Base-by-base conservation (phyloP, 2,888 invertebrate species). In the Epinotia nisella region DNA sequence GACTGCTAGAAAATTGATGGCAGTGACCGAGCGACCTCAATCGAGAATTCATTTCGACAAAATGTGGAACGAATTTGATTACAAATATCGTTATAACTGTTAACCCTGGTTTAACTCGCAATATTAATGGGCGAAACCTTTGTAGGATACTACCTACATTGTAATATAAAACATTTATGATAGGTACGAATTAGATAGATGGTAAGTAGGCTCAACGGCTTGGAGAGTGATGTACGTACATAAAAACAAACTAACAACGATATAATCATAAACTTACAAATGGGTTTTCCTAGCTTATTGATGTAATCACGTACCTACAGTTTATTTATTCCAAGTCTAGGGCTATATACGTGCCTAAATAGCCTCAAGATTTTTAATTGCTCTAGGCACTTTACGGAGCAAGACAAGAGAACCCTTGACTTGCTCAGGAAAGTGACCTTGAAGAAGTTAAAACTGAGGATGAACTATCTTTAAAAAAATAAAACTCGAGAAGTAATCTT, bases 11-110 rank as follows among this genome's bases (percentile, higher is more conserved):
- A 51, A 17, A 17, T 61, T 61, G 51, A 70, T 61, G 53, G 51
- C 19, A 60, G 21, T 69, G 59, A 69, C 69, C 69, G 60, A 51
- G 51, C 58, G 67, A 67, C 69, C 67, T 58, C 29, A 59, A 68
- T 58, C 67, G 58, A 41, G 45, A 67, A 67, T 49, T 59, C 15
- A 29, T 59, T 58, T 41, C 56, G 17, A 35, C 29, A 41, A 56
- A 65, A 66, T 55, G 19, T 66, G n/a, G 41, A 41, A 39, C 39
- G 55, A 39, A 24, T 56, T 24, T 55, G 66, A 66, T 66, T 56
- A 41, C 1, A n/a, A n/a, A 55, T n/a, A 41, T 66, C 66, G 56
- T 56, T 41, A 56, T 55, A 24, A 56, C 39, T n/a, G 21, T 41
- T 65, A 49, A n/a, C 62, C 62, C 21, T 65, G 19, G 15, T 29